These are phyloP conservation scores for Lasioglossum zephyrum DNA, from an alignment of 2,888 invertebrate species.

Conservation along the genomic window DNA sequence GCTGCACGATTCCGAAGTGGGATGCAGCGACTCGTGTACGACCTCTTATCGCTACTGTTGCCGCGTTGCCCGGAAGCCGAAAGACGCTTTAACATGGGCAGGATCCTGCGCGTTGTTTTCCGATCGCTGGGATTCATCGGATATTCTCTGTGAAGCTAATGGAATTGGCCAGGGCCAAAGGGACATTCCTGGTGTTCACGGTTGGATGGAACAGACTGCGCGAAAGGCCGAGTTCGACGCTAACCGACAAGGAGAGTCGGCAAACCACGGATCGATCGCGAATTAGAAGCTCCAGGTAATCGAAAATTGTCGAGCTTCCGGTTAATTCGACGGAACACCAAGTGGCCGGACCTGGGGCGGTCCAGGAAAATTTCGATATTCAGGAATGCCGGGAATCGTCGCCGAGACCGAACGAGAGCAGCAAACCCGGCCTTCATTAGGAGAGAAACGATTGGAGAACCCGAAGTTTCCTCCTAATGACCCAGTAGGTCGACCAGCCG, in stretches of 20 bases:
- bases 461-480: conserved; percentile 15
- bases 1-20: neutral
- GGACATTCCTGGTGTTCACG: conserved; percentile 32
- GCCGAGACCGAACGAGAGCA: conserved; percentile 2
- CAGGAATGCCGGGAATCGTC: neutral
- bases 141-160: conserved; percentile 26
- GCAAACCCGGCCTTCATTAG: conserved; percentile 11
- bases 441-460: neutral
- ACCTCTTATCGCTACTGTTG: neutral
- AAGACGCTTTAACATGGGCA: neutral
- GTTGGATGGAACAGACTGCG: conserved; percentile 6
- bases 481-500: neutral
- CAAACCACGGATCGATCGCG: conserved; percentile 39
- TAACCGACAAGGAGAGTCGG: conserved; percentile 23
- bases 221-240: conserved; percentile 26
- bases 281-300: conserved; percentile 19
- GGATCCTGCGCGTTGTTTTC: neutral
- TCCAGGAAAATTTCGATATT: conserved; percentile 4
- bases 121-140: neutral
- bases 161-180: conserved; percentile 25
- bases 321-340: conserved; percentile 19
- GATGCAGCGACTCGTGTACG: neutral
- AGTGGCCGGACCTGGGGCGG: neutral
- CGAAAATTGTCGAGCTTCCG: conserved; percentile 36
- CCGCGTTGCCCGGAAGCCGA: neutral